Conservation (phyloP, 2,113 vertebrate species). For the Origma solitaria region DNA sequence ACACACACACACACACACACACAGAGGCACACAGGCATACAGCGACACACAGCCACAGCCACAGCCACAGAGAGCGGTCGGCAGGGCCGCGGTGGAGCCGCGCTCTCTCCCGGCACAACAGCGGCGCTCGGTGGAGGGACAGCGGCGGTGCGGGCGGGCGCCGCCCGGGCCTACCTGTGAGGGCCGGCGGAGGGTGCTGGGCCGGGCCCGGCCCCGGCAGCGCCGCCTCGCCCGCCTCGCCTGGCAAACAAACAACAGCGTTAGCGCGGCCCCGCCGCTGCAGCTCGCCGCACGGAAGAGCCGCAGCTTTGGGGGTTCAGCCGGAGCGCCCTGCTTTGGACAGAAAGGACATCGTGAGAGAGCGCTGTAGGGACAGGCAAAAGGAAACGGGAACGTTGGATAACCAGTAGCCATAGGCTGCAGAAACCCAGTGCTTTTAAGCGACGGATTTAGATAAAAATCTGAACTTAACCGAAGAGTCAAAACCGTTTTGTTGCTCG, state of each 20-base stretch:
- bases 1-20: too few relatives aligned
- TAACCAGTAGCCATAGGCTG: fast-evolving
- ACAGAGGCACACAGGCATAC: too few relatives aligned
- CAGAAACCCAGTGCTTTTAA: background rate
- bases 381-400: background rate
- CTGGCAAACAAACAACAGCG: conserved; percentile 70
- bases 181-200: conserved; percentile 76
- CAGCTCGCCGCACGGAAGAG: background rate
- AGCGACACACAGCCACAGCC: fast-evolving
- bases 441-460: background rate
- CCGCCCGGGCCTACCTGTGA: conserved; percentile 66
- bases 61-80: background rate
- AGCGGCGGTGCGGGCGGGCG: background rate
- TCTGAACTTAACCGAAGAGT: background rate
- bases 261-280: conserved; percentile 23
- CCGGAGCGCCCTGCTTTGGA: background rate
- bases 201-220: conserved; percentile 75
- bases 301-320: background rate
- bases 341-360: background rate
- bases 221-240: conserved; percentile 79
- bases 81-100: background rate
- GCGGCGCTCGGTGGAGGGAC: conserved; percentile 69
- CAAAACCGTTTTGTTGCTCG: background rate
- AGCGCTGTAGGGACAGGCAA: background rate
- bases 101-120: conserved; percentile 57